Conservation (phyloP, 2,113 vertebrate genomes). For the Polyodon spathula region DNA sequence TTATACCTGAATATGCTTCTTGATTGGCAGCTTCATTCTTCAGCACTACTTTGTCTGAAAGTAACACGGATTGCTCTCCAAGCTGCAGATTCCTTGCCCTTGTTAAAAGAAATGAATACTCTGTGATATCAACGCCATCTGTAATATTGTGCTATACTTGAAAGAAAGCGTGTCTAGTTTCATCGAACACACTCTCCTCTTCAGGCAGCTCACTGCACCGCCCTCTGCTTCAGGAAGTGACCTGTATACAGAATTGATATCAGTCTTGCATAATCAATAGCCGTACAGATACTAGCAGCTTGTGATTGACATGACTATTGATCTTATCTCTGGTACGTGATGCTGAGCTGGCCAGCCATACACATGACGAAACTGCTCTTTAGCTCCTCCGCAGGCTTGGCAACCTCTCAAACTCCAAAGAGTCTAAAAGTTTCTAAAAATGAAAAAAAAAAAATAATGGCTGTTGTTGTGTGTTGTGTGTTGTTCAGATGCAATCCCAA, state of each 20-base stretch:
- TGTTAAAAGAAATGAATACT: background rate
- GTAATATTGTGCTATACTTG: background rate
- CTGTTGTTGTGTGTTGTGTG: background rate
- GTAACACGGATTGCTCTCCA: slow-evolving; percentile 7
- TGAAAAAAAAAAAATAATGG: background rate
- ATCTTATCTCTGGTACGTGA: background rate
- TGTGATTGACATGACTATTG: slow-evolving; percentile 2
- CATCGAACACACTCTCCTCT: background rate
- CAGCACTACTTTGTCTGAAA: background rate
- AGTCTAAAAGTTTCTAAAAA: background rate
- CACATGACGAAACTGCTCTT: slow-evolving; percentile 5
- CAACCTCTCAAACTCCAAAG: background rate
- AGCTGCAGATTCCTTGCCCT: background rate
- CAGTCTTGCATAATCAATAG: slow-evolving; percentile 11
- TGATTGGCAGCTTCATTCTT: slow-evolving; percentile 8
- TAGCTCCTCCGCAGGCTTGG: background rate
- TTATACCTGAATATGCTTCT: background rate
- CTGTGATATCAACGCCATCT: background rate
- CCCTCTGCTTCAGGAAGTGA: background rate
- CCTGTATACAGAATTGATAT: slow-evolving; percentile 1
- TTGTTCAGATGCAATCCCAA: too few relatives aligned
- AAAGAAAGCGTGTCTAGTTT: background rate
- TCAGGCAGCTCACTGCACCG: background rate
- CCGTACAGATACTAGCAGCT: background rate
- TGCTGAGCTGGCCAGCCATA: slow-evolving; percentile 1